These are phyloP conservation scores for Loxodonta africana DNA, from an alignment of 2,113 vertebrate species.

Conservation along the genomic window DNA sequence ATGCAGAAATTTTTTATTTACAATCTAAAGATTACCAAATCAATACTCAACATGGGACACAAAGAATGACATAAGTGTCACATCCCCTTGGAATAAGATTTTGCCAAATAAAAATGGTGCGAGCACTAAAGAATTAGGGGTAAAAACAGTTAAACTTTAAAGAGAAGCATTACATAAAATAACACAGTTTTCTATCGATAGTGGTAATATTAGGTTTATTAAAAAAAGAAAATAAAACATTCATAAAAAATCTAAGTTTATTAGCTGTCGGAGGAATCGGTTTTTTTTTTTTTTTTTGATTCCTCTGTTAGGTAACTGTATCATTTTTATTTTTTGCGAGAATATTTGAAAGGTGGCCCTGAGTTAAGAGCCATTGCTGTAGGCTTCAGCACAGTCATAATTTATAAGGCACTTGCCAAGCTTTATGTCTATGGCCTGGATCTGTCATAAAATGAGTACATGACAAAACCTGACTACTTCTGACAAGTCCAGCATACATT, in stretches of 20 bases:
- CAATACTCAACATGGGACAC: not conserved
- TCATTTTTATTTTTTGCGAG: conserved; percentile 59
- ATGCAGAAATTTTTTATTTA: not conserved
- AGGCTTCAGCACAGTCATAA: conserved; percentile 54
- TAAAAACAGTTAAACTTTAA: conserved; percentile 17
- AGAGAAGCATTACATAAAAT: conserved; percentile 54
- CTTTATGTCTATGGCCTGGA: conserved; percentile 71
- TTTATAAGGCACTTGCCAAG: conserved; percentile 70
- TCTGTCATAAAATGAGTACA: conserved; percentile 77
- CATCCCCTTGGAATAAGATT: not conserved
- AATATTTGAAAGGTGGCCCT: conserved; percentile 21
- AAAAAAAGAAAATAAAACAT: conserved; percentile 68
- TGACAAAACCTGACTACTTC: conserved; percentile 70
- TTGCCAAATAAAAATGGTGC: conserved; percentile 10
- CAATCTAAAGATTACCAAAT: conserved; percentile 36
- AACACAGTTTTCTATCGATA: conserved; percentile 43
- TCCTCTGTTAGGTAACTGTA: conserved; percentile 36
- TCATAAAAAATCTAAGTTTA: conserved; percentile 22
- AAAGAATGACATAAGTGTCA: not conserved
- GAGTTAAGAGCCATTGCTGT: not conserved
- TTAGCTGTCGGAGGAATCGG: not conserved
- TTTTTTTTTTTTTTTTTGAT: not conserved
- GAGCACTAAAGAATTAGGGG: not conserved
- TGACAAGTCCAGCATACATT: conserved; percentile 69
- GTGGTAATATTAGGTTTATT: conserved; percentile 43